Percentiles rank a stretch among this genome's conserved stretches.
phyloP scores from a whole-genome alignment of 2,797 vertebrate species.

The Cetoscarus ocellatus region DNA sequence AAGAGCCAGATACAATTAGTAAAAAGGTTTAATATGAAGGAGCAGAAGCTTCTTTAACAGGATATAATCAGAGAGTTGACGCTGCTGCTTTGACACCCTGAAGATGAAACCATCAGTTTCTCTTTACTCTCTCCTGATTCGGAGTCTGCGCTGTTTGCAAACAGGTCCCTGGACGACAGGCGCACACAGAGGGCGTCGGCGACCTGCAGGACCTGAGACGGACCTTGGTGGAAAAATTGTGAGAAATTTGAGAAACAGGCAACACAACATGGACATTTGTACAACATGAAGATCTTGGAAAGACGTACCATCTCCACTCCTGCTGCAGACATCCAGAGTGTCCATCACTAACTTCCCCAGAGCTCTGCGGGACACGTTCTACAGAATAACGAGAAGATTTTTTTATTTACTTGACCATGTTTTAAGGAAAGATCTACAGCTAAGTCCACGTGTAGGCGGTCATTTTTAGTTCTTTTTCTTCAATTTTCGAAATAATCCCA shows the following conservation, averaged over 20 bases:
- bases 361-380: slow-evolving; percentile 76
- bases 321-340: slow-evolving; percentile 71
- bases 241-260: neutral
- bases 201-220: slow-evolving; percentile 54
- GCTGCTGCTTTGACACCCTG: slow-evolving; percentile 33
- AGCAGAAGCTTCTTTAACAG: slow-evolving; percentile 32
- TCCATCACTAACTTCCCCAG: slow-evolving; percentile 80
- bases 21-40: neutral
- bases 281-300: neutral
- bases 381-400: neutral
- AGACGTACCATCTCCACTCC: slow-evolving; percentile 68
- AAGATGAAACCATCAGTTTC: slow-evolving; percentile 18
- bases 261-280: neutral
- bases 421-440: no score
- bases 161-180: slow-evolving; percentile 47
- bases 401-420: neutral
- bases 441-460: no score
- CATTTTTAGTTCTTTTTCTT: no score
- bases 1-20: slow-evolving; percentile 4
- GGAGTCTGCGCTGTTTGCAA: slow-evolving; percentile 19
- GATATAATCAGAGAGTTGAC: slow-evolving; percentile 64
- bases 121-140: slow-evolving; percentile 32
- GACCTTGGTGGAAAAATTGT: slow-evolving; percentile 29
- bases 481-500: no score
- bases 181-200: slow-evolving; percentile 52